Evolutionary conservation across 1,140 invertebrate genomes (phyloP).

Genomic region (Calephelis nemesis): DNA sequence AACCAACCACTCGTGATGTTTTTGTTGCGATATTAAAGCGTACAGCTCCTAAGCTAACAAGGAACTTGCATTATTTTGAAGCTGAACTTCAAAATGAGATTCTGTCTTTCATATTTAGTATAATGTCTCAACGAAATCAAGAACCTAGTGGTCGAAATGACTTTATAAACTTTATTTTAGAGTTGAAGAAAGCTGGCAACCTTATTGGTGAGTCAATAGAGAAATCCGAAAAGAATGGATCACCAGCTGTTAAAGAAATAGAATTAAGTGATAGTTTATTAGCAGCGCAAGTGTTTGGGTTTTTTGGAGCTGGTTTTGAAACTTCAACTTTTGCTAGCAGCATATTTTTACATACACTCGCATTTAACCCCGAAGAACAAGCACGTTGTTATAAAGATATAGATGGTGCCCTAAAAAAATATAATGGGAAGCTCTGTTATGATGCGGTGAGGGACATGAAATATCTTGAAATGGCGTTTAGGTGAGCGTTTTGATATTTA

Average conservation of each 20-base stretch:
- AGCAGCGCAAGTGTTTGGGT: conserved; percentile 19
- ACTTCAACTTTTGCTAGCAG: conserved; percentile 15
- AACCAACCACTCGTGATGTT: conserved; percentile 16
- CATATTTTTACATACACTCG: conserved; percentile 3
- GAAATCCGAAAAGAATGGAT: conserved; percentile 22
- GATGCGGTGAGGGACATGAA: conserved; percentile 55
- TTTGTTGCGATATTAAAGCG: conserved; percentile 14
- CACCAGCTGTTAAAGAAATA: conserved; percentile 21
- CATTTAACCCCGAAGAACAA: conserved; percentile 13
- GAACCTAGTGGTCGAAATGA: conserved; percentile 28
- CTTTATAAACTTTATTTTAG: conserved; percentile 29
- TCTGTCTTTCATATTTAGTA: conserved; percentile 21
- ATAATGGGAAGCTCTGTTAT: conserved; percentile 38
- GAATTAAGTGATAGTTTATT: conserved; percentile 21
- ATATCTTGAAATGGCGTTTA: conserved; percentile 50
- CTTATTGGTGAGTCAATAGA: conserved; percentile 29
- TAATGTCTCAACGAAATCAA: conserved; percentile 25
- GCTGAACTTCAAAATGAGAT: conserved; percentile 21
- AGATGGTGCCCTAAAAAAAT: conserved; percentile 1
- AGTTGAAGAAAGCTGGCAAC: conserved; percentile 21
- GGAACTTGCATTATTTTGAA: conserved; percentile 5
- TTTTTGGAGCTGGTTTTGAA: conserved; percentile 19
- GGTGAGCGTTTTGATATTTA: conserved; percentile 8
- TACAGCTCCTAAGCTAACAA: conserved; percentile 19
- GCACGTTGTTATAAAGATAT: conserved; percentile 16